phyloP scores from a whole-genome alignment of 2,113 vertebrate genomes.

The Balaeniceps rex region DNA sequence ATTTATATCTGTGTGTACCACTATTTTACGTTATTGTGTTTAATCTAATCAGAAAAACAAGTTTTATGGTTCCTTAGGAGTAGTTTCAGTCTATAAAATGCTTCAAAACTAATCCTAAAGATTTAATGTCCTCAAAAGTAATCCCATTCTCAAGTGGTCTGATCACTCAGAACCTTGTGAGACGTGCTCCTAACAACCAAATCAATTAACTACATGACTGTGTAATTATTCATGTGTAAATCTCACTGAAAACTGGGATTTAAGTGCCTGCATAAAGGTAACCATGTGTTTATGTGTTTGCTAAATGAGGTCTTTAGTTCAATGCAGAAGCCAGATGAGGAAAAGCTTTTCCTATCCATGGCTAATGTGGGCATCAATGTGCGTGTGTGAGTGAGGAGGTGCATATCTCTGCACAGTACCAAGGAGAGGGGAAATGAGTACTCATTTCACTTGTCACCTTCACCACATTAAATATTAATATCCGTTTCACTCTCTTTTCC shows the following conservation, averaged over 20 bases:
- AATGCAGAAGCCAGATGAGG: not conserved
- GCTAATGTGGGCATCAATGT: not conserved
- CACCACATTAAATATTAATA: constrained; percentile 4
- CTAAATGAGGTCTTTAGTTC: not conserved
- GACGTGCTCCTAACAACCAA: accelerated
- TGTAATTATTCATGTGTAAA: not conserved
- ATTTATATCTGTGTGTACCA: not conserved
- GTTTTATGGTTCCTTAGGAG: not conserved
- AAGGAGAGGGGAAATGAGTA: not conserved
- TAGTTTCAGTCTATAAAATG: not conserved
- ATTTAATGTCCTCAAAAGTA: not conserved
- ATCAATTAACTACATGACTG: not conserved
- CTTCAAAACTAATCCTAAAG: not conserved
- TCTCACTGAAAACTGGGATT: not conserved
- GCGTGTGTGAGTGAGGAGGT: not conserved
- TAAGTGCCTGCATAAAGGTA: not conserved
- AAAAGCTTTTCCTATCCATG: not conserved
- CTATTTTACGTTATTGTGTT: not conserved
- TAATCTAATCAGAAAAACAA: not conserved
- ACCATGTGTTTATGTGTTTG: not conserved
- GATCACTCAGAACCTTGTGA: not conserved
- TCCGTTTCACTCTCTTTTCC: not conserved
- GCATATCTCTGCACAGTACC: not conserved
- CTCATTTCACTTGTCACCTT: constrained; percentile 25
- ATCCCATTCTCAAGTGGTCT: not conserved